Percentiles rank a stretch among this genome's conserved stretches.
These are phyloP conservation scores for Parazoanthus swiftii DNA, from an alignment of 92 coral and sea anemone species.

Conservation along the genomic window DNA sequence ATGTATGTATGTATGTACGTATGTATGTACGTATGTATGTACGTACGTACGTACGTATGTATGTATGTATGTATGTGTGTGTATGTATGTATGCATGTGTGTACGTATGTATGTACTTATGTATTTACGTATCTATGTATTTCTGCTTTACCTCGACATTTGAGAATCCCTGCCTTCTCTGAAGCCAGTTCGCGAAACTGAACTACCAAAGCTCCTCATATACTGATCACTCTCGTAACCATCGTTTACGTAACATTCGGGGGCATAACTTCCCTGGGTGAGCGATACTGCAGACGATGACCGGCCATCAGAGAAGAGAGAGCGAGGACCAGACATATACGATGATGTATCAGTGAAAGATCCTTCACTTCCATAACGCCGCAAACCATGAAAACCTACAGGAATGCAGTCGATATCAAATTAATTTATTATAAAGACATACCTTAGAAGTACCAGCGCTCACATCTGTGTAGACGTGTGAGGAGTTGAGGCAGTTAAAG, in stretches of 20 bases:
- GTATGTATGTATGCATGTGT: no score
- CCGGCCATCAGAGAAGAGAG: constrained; percentile 85
- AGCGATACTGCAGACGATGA: constrained; percentile 86
- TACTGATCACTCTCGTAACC: constrained; percentile 86
- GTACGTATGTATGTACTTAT: no score
- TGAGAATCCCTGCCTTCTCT: constrained; percentile 65
- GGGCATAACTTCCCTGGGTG: constrained; percentile 94
- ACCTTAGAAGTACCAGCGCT: no score
- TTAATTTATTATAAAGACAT: no score
- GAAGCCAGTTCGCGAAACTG: constrained; percentile 64
- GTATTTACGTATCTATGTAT: no score
- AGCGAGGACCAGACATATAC: constrained; percentile 81
- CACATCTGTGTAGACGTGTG: no score
- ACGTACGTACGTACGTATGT: no score
- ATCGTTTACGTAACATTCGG: constrained; percentile 84
- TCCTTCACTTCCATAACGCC: constrained; percentile 73
- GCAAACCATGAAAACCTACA: constrained; percentile 55
- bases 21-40: no score
- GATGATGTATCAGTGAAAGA: constrained; percentile 78
- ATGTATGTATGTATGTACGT: no score
- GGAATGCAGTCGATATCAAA: no score
- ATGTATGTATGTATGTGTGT: no score
- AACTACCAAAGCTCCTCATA: constrained; percentile 75
- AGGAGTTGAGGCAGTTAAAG: no score
- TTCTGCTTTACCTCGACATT: constrained; percentile 43